Percentiles rank a stretch among this genome's conserved stretches.
Evolutionary conservation across 2,113 vertebrate genomes (phyloP).

Genomic region (Scatophagus argus): DNA sequence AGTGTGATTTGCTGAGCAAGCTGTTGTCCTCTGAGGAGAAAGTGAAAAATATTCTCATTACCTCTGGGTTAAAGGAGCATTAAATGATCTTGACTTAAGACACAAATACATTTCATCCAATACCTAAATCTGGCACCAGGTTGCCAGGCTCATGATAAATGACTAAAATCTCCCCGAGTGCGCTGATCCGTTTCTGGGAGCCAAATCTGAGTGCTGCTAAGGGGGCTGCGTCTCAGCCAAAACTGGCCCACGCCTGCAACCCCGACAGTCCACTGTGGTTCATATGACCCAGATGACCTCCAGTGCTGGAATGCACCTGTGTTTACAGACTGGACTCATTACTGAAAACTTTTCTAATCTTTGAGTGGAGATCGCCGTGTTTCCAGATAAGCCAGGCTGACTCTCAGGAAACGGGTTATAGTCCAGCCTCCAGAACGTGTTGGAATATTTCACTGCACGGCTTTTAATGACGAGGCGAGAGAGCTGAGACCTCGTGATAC

Average conservation of each 20-base stretch:
- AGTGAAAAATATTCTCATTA: constrained; percentile 28
- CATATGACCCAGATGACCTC: neutral
- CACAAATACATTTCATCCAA: neutral
- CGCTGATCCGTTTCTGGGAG: no score
- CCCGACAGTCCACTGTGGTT: no score
- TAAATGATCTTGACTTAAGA: constrained; percentile 15
- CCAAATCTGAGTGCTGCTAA: neutral
- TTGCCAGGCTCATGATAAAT: neutral
- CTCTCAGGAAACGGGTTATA: neutral
- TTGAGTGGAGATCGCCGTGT: neutral
- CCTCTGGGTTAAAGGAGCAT: constrained; percentile 21
- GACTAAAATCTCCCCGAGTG: neutral
- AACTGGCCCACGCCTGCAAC: neutral
- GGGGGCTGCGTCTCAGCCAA: no score
- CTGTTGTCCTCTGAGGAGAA: neutral
- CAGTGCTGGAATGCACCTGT: neutral
- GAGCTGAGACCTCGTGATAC: neutral
- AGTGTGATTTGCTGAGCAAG: constrained; percentile 24
- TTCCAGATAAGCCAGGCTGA: neutral
- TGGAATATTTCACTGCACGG: neutral
- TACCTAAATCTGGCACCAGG: neutral
- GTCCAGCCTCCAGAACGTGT: no score
- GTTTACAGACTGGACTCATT: neutral
- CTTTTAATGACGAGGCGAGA: neutral
- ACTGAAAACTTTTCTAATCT: neutral